A percentile compares a stretch with the other conserved stretches of the same genome.
These are phyloP conservation scores for Urocitellus parryii DNA, from an alignment of 2,113 vertebrate genomes.

Conservation along the genomic window DNA sequence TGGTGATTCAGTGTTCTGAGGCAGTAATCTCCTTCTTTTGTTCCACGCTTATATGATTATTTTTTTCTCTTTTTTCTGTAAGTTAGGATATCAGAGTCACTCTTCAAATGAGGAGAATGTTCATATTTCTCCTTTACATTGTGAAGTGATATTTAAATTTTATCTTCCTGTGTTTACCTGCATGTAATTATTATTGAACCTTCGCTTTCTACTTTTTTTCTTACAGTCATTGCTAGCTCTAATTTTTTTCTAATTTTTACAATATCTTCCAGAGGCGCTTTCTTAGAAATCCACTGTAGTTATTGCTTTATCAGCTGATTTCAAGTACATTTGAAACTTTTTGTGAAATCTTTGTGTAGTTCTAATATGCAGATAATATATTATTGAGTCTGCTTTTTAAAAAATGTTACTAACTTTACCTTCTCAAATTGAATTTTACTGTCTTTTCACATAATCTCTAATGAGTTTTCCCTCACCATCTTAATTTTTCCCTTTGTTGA, in stretches of 20 bases:
- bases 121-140: not conserved
- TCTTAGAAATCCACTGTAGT: not conserved
- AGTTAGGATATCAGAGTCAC: not conserved
- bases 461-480: not conserved
- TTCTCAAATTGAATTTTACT: conserved; percentile 3
- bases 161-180: not conserved
- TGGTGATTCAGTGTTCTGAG: not conserved
- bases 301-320: not conserved
- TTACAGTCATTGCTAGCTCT: not conserved
- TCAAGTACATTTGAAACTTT: not conserved
- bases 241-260: not conserved
- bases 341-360: not conserved
- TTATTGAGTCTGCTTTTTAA: not conserved
- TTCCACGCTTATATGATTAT: not conserved
- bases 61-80: not conserved
- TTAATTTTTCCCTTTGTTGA: conserved; percentile 7
- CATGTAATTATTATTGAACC: not conserved
- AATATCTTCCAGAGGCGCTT: not conserved
- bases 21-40: not conserved
- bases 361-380: not conserved
- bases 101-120: not conserved
- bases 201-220: not conserved
- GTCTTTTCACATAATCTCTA: not conserved
- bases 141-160: not conserved
- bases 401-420: not conserved